Evolutionary conservation across 1,140 invertebrate genomes (phyloP).

Genomic region (Archegozetes longisetosus): DNA sequence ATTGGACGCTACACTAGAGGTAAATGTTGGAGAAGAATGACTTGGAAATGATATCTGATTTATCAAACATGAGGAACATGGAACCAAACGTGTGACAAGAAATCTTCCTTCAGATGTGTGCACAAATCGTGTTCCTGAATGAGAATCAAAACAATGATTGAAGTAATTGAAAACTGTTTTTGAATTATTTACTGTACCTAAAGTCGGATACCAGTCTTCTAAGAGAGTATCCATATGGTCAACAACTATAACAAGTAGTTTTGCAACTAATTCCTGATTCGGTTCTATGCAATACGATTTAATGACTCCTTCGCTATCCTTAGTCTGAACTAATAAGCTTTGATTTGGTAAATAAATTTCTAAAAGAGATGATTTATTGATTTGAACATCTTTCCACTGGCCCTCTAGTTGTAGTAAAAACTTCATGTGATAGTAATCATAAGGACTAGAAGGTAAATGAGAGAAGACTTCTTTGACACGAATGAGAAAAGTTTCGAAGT

Average conservation of each 20-base stretch:
- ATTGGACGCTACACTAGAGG: background rate
- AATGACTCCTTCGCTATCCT: conserved; percentile 34
- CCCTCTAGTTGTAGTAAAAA: conserved; percentile 41
- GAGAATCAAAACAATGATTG: background rate
- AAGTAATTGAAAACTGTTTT: background rate
- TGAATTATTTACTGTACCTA: conserved; percentile 31
- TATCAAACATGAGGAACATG: conserved; percentile 67
- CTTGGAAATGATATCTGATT: conserved; percentile 6
- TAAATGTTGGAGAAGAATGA: background rate
- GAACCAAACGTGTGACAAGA: conserved; percentile 81
- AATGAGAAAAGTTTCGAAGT: conserved; percentile 61
- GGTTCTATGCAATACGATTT: conserved; percentile 39
- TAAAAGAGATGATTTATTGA: conserved; percentile 59
- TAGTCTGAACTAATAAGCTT: conserved; percentile 32
- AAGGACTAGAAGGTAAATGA: conserved; percentile 27
- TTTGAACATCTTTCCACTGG: conserved; percentile 62
- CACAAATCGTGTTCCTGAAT: conserved; percentile 67
- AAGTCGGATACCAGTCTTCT: conserved; percentile 94
- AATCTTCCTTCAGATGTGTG: conserved; percentile 92
- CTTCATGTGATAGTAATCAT: conserved; percentile 27
- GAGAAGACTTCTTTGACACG: conserved; percentile 63
- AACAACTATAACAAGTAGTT: conserved; percentile 73
- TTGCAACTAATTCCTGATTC: conserved; percentile 56
- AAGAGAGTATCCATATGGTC: conserved; percentile 91
- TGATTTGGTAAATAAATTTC: conserved; percentile 69